Evolutionary conservation across 2,888 invertebrate species (phyloP), one percentile per base, ranked within the genome.

Genomic region (Selenia dentaria): DNA sequence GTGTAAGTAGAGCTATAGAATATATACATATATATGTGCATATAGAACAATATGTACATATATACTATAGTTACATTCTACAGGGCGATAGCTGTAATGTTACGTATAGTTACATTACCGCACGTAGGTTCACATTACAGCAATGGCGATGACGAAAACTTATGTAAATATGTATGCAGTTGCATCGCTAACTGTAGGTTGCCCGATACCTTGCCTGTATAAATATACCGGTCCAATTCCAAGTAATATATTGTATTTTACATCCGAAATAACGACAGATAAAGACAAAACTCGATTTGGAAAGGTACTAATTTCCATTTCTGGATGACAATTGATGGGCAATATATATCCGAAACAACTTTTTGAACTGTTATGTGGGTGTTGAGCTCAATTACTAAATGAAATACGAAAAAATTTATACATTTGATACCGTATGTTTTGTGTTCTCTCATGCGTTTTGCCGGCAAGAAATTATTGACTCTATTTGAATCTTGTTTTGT

Each of bases 221-320:
- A 8, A 22, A 8, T 8, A 16, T 31, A 59, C 53, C 43, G 60
- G 57, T 57, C 54, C 43, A 46, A 51, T 59, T 67, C 55, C 54
- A 51, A 20, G 35, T 41, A 40, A 59, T 65, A 41, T 36, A 50
- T 34, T 41, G 45, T 63, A 57, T 54, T 62, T 52, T 51, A 67
- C 60, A 49, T 42, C 38, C 57, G 57, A 51, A 51, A 59, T 59
- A 58, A 56, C 42, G 52, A 40, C 46, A 43, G 66, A 67, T 60
- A 68, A 51, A 58, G 57, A 60, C 57, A 14, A 61, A 57, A 57
- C 33, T 51, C 25, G 46, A 63, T 67, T 61, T 35, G 59, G 56
- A 56, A 58, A 54, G 58, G 57, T 59, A 48, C 46, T 60, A 60
- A 62, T 64, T 60, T 65, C 60, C 50, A 51, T 61, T 54, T 59